These are phyloP conservation scores for Micromys minutus DNA, from an alignment of 2,113 vertebrate species.

Conservation along the genomic window DNA sequence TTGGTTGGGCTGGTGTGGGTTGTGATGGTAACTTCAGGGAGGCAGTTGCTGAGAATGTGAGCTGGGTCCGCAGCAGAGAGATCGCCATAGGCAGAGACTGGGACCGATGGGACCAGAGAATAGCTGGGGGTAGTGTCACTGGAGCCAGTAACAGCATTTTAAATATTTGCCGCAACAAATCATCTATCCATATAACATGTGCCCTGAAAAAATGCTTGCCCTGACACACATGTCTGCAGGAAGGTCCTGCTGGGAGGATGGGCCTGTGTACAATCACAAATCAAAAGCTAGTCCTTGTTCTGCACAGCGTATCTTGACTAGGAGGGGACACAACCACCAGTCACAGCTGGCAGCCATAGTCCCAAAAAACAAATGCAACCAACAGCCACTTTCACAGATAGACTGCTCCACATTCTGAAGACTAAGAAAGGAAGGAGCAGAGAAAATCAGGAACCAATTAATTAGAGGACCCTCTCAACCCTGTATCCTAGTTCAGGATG, in stretches of 20 bases:
- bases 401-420: neutral
- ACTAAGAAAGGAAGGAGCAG: neutral
- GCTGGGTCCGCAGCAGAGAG: too few species aligned
- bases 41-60: too few species aligned
- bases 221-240: neutral
- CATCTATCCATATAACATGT: neutral
- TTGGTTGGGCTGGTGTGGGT: too few species aligned
- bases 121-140: too few species aligned
- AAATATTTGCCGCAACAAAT: too few species aligned
- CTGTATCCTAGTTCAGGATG: neutral
- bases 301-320: accelerated
- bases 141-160: too few species aligned
- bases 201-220: too few species aligned
- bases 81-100: too few species aligned
- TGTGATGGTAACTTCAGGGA: too few species aligned
- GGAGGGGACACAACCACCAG: accelerated
- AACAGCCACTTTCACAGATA: neutral
- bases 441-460: too few species aligned
- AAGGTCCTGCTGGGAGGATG: neutral
- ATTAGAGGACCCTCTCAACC: neutral
- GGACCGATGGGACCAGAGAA: too few species aligned
- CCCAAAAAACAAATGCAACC: accelerated
- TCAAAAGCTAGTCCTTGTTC: neutral
- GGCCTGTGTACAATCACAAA: neutral
- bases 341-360: neutral